A percentile compares a stretch with the other conserved stretches of the same genome.
These are phyloP conservation scores for Pteria penguin DNA, from an alignment of 2,888 invertebrate genomes.

Conservation along the genomic window DNA sequence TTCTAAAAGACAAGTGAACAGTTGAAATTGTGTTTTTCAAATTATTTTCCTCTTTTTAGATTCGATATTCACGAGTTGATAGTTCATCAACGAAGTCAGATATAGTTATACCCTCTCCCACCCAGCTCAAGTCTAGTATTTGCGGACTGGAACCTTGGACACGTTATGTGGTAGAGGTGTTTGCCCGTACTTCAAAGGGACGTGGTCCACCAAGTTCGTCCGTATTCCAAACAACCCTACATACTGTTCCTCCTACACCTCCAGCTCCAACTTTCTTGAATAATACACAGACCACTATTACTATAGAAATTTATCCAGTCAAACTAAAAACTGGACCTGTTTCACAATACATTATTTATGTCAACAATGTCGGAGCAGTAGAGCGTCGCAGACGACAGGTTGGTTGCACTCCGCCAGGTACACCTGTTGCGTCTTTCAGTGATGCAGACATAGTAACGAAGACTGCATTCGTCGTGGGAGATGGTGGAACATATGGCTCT, in stretches of 20 bases:
- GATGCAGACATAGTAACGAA: conserved; percentile 83
- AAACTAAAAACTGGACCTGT: conserved; percentile 90
- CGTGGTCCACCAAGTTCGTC: conserved; percentile 81
- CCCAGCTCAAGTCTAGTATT: conserved; percentile 58
- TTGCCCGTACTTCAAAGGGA: conserved; percentile 83
- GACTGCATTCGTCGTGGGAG: conserved; percentile 87
- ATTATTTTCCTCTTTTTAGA: conserved; percentile 38
- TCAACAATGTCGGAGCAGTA: conserved; percentile 83
- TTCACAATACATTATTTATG: conserved; percentile 86
- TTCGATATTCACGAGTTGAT: conserved; percentile 39
- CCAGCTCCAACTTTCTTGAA: conserved; percentile 85
- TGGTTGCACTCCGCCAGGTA: conserved; percentile 49
- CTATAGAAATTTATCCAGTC: conserved; percentile 85
- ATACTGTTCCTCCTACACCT: conserved; percentile 86
- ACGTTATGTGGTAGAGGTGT: conserved; percentile 87
- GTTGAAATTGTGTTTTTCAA: no score
- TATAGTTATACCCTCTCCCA: conserved; percentile 6
- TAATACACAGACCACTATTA: conserved; percentile 84
- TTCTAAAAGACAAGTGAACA: no score
- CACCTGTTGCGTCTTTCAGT: conserved; percentile 86
- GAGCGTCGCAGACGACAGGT: conserved; percentile 67
- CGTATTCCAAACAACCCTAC: conserved; percentile 85
- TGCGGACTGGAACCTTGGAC: conserved; percentile 86
- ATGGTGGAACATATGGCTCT: conserved; percentile 87
- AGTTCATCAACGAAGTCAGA: background rate